phyloP scores from a whole-genome alignment of 2,797 vertebrate species.

The Mus minutoides region DNA sequence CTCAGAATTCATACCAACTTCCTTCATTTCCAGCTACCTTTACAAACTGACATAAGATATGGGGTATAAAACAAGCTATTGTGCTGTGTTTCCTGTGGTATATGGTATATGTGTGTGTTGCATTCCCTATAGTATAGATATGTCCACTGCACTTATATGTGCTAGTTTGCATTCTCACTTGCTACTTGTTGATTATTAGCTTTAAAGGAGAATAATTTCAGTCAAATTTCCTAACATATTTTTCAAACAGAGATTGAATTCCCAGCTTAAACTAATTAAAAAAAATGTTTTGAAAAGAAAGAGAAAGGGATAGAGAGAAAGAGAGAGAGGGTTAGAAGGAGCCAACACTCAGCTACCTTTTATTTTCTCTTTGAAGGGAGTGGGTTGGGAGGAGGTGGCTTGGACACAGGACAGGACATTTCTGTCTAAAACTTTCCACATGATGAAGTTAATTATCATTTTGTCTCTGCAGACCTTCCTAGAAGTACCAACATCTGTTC shows the following conservation, averaged over 20 bases:
- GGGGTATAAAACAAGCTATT: not conserved
- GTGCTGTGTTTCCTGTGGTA: not conserved
- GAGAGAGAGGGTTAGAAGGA: not conserved
- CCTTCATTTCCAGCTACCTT: not conserved
- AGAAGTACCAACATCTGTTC: slow-evolving; percentile 85
- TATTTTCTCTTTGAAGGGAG: not conserved
- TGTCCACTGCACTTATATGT: not conserved
- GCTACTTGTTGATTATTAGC: not conserved
- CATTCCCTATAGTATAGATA: not conserved
- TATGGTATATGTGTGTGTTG: not conserved
- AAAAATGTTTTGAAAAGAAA: not conserved
- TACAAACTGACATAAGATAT: not conserved
- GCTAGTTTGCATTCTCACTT: not conserved
- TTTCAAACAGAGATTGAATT: slow-evolving; percentile 33
- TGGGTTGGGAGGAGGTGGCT: not conserved
- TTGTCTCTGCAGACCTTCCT: slow-evolving; percentile 67
- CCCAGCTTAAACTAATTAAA: not conserved
- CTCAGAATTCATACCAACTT: not conserved
- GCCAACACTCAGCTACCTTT: not conserved
- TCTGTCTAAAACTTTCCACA: slow-evolving; percentile 35
- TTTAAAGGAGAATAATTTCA: not conserved
- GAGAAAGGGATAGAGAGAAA: not conserved
- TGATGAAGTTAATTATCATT: slow-evolving; percentile 43
- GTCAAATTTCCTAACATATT: not conserved
- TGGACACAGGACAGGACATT: not conserved